Base-by-base conservation (phyloP, 2,113 vertebrate species). In the Laterallus jamaicensis region DNA sequence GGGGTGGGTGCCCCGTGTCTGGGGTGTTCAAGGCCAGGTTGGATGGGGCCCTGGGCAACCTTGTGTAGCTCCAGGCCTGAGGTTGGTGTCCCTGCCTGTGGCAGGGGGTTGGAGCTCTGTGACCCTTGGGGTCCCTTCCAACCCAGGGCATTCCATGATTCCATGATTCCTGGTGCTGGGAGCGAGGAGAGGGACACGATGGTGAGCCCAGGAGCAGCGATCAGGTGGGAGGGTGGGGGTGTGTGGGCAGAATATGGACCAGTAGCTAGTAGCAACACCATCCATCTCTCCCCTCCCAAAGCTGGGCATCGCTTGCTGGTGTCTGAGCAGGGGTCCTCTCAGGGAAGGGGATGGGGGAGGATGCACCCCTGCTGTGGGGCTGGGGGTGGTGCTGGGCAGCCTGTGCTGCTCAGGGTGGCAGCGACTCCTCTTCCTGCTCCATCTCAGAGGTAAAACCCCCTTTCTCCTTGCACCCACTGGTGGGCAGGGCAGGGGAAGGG, bases 251-350 rank as follows among this genome's bases (percentile, higher is more conserved):
- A 96, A 24, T 5, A 39, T 0, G 75, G 59, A 52, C 67, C 75
- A 10, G 54, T 22, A 63, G 40, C 55, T 40, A 4, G 20, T 1
- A 10, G 64, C 17, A 70, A 5, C 58, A 4, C 31, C 4, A 32
- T 24, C 64, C 2, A 3, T 6, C 76, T 74, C 32, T 3, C 62
- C 49, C 10, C 60, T 58, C 62, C 59, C 5, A 16, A 6, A 7
- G 31, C 54, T 68, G 26, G 76, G 54, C 39, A 6, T 2, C 11
- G 40, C 63, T 10, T 5, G 26, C 3, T 25, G 35, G 29, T 6
- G 60, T 10, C 77, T 6, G 22, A 1, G 47, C 4, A 1, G 10
- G 9, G 3, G 1, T 74, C 31, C 32, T 18, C 37, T 25, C 2
- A 1, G 11, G 63, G 37, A 50, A n/a, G 10, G 22, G 17, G 76